phyloP scores from a whole-genome alignment of 2,113 vertebrate species.

The Ptilonorhynchus violaceus region DNA sequence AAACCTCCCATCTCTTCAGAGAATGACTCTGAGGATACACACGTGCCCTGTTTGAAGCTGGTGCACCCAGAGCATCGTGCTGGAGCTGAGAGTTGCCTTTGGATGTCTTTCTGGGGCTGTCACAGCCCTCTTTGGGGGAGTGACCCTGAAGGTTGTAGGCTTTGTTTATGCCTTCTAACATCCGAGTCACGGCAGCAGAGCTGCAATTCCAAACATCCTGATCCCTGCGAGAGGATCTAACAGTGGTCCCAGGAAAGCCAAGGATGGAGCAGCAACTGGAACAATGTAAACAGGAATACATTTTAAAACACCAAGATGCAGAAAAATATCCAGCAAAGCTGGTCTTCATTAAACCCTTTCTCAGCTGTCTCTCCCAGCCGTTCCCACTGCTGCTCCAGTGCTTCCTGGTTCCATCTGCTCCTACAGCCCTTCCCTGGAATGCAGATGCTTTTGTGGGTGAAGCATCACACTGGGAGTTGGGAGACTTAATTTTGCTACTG shows the following conservation, averaged over 20 bases:
- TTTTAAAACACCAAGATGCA: conserved; percentile 39
- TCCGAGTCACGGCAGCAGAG: conserved; percentile 30
- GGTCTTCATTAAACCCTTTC: conserved; percentile 14
- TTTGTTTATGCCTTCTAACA: conserved; percentile 33
- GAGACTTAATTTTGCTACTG: neutral
- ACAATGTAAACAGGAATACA: conserved; percentile 38
- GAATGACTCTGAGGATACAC: neutral
- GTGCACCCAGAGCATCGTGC: accelerated
- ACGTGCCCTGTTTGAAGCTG: neutral
- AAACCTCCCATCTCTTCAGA: neutral
- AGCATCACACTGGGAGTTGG: neutral
- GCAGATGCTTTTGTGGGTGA: neutral
- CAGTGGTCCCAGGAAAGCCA: conserved; percentile 23
- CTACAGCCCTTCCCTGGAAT: neutral
- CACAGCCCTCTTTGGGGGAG: neutral
- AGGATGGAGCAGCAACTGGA: conserved; percentile 20
- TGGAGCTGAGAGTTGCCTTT: neutral
- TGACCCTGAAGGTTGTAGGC: neutral
- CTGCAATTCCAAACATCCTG: conserved; percentile 57
- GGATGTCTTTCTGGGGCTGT: neutral
- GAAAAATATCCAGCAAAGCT: conserved; percentile 25
- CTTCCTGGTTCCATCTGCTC: neutral
- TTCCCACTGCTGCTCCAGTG: neutral
- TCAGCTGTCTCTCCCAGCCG: neutral
- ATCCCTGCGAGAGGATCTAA: neutral